Conservation (phyloP, 2,113 vertebrate species). For the Nibea coibor region DNA sequence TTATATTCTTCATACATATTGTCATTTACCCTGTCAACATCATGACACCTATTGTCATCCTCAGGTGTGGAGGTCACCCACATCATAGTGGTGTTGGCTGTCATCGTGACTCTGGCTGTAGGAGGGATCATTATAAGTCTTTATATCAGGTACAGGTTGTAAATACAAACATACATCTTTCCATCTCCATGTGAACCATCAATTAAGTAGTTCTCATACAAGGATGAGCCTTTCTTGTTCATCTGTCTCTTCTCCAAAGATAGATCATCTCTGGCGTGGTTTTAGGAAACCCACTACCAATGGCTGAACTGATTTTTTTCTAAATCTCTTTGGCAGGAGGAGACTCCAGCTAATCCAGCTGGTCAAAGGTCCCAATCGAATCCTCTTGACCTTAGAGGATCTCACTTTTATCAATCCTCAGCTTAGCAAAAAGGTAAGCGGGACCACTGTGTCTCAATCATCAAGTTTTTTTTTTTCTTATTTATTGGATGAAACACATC, state of each 20-base stretch:
- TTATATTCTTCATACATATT: background rate
- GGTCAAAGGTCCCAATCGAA: constrained; percentile 90
- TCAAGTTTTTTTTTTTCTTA: background rate
- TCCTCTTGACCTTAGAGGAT: constrained; percentile 89
- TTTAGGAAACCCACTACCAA: constrained; percentile 1
- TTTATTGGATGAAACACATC: too few species aligned
- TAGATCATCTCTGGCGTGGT: background rate
- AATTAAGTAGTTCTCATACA: background rate
- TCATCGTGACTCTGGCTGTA: constrained; percentile 81
- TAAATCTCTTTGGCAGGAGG: constrained; percentile 77
- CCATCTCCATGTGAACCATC: background rate
- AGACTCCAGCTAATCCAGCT: constrained; percentile 89
- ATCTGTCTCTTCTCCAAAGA: background rate
- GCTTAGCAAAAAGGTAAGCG: constrained; percentile 87
- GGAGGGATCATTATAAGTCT: constrained; percentile 80
- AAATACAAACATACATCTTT: background rate
- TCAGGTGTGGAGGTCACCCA: constrained; percentile 85
- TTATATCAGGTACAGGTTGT: constrained; percentile 86
- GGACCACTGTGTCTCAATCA: background rate
- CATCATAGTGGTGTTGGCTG: constrained; percentile 80
- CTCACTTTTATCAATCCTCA: constrained; percentile 91
- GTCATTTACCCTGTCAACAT: background rate
- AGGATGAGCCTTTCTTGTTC: background rate
- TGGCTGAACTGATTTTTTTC: constrained; percentile 8
- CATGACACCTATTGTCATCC: constrained; percentile 36